These are phyloP conservation scores for Pseudochromis fuscus DNA, from an alignment of 2,797 vertebrate species.

Conservation along the genomic window DNA sequence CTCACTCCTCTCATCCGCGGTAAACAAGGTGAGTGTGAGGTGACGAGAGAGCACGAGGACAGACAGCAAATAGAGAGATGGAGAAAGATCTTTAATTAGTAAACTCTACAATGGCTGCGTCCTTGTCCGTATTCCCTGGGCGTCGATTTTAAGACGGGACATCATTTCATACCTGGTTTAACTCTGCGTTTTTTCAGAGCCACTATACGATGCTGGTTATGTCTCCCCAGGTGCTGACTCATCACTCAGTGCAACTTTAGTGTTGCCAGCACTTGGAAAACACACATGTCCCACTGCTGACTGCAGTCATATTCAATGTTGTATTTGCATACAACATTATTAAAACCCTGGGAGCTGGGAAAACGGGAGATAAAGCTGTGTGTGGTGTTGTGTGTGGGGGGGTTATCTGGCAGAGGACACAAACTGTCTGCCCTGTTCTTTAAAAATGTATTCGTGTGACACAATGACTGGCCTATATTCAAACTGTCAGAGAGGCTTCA, in stretches of 20 bases:
- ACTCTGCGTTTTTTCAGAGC: conserved; percentile 43
- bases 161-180: conserved; percentile 57
- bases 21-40: conserved; percentile 39
- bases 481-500: not conserved
- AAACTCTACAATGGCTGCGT: conserved; percentile 26
- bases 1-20: conserved; percentile 31
- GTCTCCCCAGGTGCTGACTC: conserved; percentile 51
- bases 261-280: conserved; percentile 34
- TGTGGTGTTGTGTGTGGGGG: no score
- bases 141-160: conserved; percentile 42
- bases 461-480: not conserved
- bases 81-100: conserved; percentile 54
- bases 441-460: conserved; percentile 12
- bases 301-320: conserved; percentile 25
- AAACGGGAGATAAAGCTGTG: conserved; percentile 5
- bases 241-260: conserved; percentile 23
- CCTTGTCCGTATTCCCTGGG: conserved; percentile 36
- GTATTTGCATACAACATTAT: conserved; percentile 8
- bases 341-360: conserved; percentile 1
- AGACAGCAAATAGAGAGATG: conserved; percentile 24
- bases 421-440: conserved; percentile 2
- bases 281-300: conserved; percentile 30
- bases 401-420: conserved; percentile 11
- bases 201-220: conserved; percentile 38
- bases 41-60: not conserved